Evolutionary conservation across 2,888 invertebrate genomes (phyloP).

Genomic region (Ophion ellenae): DNA sequence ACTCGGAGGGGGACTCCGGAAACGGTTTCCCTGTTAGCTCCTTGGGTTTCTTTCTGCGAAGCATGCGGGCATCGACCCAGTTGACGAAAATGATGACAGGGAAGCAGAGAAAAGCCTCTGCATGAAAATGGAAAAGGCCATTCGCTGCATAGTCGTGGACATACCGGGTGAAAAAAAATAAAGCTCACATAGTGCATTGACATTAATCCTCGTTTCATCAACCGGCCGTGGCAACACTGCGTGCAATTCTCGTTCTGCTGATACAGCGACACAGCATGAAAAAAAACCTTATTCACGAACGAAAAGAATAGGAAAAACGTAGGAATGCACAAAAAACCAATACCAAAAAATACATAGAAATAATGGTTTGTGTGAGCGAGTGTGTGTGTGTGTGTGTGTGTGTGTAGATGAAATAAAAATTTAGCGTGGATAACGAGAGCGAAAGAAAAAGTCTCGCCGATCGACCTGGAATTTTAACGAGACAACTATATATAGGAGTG

Average conservation of each 20-base stretch:
- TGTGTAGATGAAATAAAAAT: constrained; percentile 46
- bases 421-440: constrained; percentile 45
- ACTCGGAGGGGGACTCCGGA: too few species aligned
- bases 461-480: constrained; percentile 59
- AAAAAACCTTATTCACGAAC: constrained; percentile 38
- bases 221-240: constrained; percentile 34
- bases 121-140: constrained; percentile 42
- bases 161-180: constrained; percentile 27
- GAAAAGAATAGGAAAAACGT: constrained; percentile 49
- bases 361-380: constrained; percentile 16
- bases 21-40: too few species aligned
- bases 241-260: constrained; percentile 27
- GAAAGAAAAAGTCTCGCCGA: constrained; percentile 34
- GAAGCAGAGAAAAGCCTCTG: background rate
- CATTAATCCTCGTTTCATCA: constrained; percentile 62
- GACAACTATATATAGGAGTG: constrained; percentile 27
- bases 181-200: constrained; percentile 48
- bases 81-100: constrained; percentile 9
- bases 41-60: background rate
- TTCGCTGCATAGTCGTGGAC: background rate
- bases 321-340: constrained; percentile 29
- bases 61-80: constrained; percentile 1
- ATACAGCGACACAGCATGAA: constrained; percentile 23
- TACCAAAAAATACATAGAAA: background rate
- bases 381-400: background rate